Evolutionary conservation across 2,888 invertebrate species (phyloP).

Genomic region (Ischnura elegans): DNA sequence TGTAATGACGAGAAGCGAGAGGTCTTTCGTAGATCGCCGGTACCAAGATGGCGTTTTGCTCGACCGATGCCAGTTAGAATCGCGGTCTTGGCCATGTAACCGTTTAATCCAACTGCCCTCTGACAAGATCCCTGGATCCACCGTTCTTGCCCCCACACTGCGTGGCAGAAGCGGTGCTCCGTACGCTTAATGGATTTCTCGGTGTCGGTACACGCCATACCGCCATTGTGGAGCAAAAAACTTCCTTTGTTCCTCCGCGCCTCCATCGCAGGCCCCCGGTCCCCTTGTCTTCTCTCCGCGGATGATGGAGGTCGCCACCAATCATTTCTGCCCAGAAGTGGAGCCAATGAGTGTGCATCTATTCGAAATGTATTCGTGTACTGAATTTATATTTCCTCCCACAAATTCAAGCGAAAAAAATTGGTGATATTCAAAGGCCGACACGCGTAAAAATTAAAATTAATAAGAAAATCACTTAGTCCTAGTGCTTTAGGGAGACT

Average conservation of each 20-base stretch:
- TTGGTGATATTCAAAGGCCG: too few relatives aligned
- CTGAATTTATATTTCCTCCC: neutral
- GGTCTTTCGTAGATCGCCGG: neutral
- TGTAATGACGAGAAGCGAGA: neutral
- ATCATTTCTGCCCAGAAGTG: slow-evolving; percentile 22
- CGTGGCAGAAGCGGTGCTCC: neutral
- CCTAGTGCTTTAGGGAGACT: too few relatives aligned
- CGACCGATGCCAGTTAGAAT: neutral
- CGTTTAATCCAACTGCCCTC: slow-evolving; percentile 1
- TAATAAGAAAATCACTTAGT: too few relatives aligned
- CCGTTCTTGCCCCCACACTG: neutral
- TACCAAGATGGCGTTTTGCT: neutral
- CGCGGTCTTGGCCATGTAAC: neutral
- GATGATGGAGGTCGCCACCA: neutral
- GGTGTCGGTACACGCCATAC: neutral
- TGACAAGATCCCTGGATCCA: neutral
- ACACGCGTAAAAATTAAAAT: too few relatives aligned
- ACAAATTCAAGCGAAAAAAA: too few relatives aligned
- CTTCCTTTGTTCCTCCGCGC: slow-evolving; percentile 47
- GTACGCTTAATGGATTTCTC: slow-evolving; percentile 42
- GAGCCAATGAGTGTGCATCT: neutral
- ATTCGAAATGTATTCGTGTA: too few relatives aligned
- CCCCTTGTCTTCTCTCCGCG: neutral
- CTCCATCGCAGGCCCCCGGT: neutral
- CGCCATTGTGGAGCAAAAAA: slow-evolving; percentile 19